Base-by-base conservation (phyloP, 2,113 vertebrate genomes). In the Etheostoma spectabile region DNA sequence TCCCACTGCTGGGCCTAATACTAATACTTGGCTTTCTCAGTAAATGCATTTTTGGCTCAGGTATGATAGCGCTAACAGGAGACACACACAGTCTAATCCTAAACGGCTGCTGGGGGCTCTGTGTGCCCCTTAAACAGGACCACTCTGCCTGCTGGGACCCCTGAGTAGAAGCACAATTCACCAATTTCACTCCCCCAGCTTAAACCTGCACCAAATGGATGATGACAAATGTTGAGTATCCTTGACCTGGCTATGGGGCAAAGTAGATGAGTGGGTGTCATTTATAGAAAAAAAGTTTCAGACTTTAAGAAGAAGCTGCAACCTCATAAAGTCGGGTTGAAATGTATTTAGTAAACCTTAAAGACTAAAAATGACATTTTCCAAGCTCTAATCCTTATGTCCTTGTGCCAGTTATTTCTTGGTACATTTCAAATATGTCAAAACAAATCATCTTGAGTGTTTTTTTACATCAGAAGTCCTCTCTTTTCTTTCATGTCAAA, bases 11-110 rank as follows among this genome's bases (percentile, higher is more conserved):
- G 64, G 68, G 56, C 51, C 71, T 48, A n/a, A 79, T 65, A 49
- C 71, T 48, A n/a, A 79, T 65, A 49, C 62, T 75, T 35, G 1
- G 22, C 67, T 84, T 88, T 79, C 72, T 65, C 38, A 56, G 80
- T 82, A 42, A 66, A 65, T 18, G 56, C 35, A 62, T 82, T 93
- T 91, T 87, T 81, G 73, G 73, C 77, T 78, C 53, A 13, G 62
- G 55, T 38, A 42, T 60, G 67, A 74, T 70, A 72, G 71, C 75
- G 87, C 86, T 88, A 89, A 91, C 86, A 85, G 74, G 77, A 69
- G 80, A 62, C 55, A 77, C 55, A 62, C n/a, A 68, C 66, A 48
- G 84, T 80, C 82, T 92, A 91, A 94, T 94, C 93, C 92, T 88
- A 86, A 91, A 91, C 82, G 91, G 71, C 74, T 73, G 79, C 85